phyloP scores from a whole-genome alignment of 2,797 vertebrate species.

The Pelochelys cantorii region DNA sequence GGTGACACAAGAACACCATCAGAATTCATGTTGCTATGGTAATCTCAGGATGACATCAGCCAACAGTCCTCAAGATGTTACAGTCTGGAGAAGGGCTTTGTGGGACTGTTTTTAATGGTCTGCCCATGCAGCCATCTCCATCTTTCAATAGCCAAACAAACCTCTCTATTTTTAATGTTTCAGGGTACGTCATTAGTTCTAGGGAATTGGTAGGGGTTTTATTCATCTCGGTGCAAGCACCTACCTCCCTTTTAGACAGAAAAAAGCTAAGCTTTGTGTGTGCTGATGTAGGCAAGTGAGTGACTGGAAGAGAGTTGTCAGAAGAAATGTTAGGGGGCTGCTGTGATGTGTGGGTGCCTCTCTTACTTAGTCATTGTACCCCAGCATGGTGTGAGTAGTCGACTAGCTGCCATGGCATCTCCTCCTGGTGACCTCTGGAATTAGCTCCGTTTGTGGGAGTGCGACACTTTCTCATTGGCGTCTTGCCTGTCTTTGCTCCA shows the following conservation, averaged over 20 bases:
- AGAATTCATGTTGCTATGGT: slow-evolving; percentile 40
- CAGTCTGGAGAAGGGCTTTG: slow-evolving; percentile 26
- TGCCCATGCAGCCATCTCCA: background rate
- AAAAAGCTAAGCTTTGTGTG: background rate
- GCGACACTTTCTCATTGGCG: no score
- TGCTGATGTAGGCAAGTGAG: background rate
- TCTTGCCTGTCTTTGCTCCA: no score
- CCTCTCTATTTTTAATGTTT: background rate
- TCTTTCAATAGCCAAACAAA: background rate
- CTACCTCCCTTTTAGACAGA: slow-evolving; percentile 2
- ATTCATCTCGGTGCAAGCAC: background rate
- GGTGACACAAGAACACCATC: slow-evolving; percentile 33
- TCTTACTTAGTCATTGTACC: background rate
- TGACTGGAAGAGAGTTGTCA: background rate
- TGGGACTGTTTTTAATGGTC: background rate
- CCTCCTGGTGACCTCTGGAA: no score
- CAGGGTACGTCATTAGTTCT: background rate
- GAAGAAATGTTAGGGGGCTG: background rate
- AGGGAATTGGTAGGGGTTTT: background rate
- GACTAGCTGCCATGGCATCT: no score
- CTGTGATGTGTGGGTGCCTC: no score
- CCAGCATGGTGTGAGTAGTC: no score
- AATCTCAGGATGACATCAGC: slow-evolving; percentile 52
- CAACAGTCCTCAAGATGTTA: slow-evolving; percentile 55
- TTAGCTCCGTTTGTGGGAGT: no score